Percentiles rank a stretch among this genome's conserved stretches.
Conservation (phyloP, 1,140 invertebrate species). For the Meloidogyne hapla region DNA sequence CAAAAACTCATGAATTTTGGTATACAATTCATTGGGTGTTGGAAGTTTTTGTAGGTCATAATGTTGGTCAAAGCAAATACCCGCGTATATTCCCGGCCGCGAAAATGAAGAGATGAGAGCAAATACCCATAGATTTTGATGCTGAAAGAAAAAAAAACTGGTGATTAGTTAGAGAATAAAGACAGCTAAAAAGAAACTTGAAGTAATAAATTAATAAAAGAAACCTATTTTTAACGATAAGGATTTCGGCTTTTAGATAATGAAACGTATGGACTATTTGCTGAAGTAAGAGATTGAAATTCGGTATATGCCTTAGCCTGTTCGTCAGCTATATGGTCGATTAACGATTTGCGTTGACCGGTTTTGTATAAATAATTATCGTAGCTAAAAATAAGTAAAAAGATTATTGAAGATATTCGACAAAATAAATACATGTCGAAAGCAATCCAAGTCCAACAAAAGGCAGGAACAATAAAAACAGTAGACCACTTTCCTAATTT, state of each 20-base stretch:
- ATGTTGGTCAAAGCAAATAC: neutral
- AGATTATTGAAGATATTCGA: neutral
- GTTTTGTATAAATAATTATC: slow-evolving; percentile 6
- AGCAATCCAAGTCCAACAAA: neutral
- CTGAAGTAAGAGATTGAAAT: neutral
- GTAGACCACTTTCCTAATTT: neutral
- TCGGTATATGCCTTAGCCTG: neutral
- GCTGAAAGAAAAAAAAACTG: no score
- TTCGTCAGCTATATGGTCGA: neutral
- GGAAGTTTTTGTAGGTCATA: neutral
- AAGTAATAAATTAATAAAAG: neutral
- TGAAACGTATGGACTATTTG: neutral
- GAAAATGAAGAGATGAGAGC: neutral
- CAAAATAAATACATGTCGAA: neutral
- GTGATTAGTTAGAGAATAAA: no score
- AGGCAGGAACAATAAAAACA: neutral
- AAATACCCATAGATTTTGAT: neutral
- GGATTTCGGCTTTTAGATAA: neutral
- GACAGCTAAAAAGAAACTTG: neutral
- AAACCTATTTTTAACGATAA: neutral
- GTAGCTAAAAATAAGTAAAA: neutral
- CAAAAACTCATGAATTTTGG: neutral
- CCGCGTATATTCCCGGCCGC: neutral
- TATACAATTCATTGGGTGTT: neutral
- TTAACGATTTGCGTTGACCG: neutral